Conservation (phyloP, 2,888 invertebrate species). For the Stenolophus ochropezus region DNA sequence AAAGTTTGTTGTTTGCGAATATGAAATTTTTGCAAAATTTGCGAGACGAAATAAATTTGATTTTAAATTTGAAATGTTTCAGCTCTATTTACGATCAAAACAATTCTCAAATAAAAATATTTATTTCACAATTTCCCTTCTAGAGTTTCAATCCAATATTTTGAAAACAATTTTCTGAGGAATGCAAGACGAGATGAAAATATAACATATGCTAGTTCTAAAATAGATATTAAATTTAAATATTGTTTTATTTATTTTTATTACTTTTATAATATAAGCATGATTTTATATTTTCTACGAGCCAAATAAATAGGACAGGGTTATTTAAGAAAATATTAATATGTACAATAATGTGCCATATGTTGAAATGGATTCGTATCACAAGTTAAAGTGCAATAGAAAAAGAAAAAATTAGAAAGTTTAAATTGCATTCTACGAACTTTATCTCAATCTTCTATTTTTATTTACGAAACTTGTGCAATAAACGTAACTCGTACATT, state of each 20-base stretch:
- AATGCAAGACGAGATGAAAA: not conserved
- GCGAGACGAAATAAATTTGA: constrained; percentile 27
- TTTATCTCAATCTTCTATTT: constrained; percentile 40
- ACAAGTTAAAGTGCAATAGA: constrained; percentile 21
- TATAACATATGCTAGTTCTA: not conserved
- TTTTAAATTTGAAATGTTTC: constrained; percentile 3
- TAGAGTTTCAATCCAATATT: not conserved
- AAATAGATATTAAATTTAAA: not conserved
- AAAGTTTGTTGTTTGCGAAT: constrained; percentile 43
- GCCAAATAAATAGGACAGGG: not conserved
- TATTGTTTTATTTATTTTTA: not conserved
- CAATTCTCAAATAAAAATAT: not conserved
- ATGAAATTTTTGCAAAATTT: constrained; percentile 40
- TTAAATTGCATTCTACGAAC: constrained; percentile 45
- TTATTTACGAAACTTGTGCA: constrained; percentile 41
- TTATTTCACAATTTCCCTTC: not conserved
- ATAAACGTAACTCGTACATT: constrained; percentile 34
- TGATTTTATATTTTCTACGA: not conserved
- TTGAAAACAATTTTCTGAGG: not conserved
- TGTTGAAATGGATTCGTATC: constrained; percentile 19
- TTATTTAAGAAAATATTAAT: constrained; percentile 11
- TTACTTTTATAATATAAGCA: not conserved
- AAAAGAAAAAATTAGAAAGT: constrained; percentile 46
- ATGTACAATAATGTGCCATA: constrained; percentile 11
- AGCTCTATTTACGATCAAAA: not conserved